Base-by-base conservation (phyloP, 2,888 invertebrate species). In the Pemphredon lugubris region DNA sequence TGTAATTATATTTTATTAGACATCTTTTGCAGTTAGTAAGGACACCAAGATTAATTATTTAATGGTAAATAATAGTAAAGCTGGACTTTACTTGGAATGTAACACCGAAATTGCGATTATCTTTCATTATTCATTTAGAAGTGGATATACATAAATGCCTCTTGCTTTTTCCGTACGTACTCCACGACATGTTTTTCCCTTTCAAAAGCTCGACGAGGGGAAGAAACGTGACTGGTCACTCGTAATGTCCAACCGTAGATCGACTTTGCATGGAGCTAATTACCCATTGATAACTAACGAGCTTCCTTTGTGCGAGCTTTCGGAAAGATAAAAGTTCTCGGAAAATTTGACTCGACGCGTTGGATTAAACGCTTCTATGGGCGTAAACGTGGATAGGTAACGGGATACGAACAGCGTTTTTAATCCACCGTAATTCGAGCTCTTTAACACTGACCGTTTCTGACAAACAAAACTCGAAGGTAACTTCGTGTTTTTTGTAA, bases 261-360 rank as follows among this genome's bases (percentile, higher is more conserved):
- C 72, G 51, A 57, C 71, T 70, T 66, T 69, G 69, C 64, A 53
- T 48, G 18, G 66, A 59, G 68, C 76, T 84, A 84, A 84, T 84
- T 83, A 78, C 76, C 70, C 77, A 68, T 82, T 81, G 79, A 83
- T 84, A 81, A 82, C 83, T 82, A 84, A 84, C 79, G 77, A 79
- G 73, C 47, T 79, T 65, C 71, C 81, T 81, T 81, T 77, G 77
- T 72, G 69, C 54, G 47, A 61, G 57, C 63, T 63, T 67, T 57
- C 65, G 40, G 37, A 34, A 26, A 61, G 71, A 74, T 58, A 66
- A 67, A 66, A 75, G 66, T 54, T 50, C 70, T 45, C 54, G 48
- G 67, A 34, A 77, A 77, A 77, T 79, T 68, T 72, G 65, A 67
- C 59, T 65, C 68, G 72, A 75, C 75, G 60, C 57, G 60, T 58